A percentile compares a stretch with the other conserved stretches of the same genome.
Conservation (phyloP, 1,140 invertebrate species). For the Trissolcus basalis region DNA sequence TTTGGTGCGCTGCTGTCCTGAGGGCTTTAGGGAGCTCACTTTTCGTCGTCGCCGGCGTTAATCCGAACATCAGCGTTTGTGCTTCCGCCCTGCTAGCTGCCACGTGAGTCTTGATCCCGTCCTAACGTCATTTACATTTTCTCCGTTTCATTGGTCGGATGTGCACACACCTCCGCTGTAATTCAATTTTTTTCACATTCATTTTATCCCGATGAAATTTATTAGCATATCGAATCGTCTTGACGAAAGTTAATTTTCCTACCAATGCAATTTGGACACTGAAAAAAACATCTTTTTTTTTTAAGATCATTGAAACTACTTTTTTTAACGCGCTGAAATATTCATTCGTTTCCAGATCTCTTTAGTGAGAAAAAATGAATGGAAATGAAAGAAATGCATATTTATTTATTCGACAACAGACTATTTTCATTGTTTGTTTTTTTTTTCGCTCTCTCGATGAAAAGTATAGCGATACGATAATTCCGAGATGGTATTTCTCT, state of each 20-base stretch:
- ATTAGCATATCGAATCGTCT: too few relatives aligned
- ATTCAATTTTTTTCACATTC: slow-evolving; percentile 1
- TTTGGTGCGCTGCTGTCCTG: slow-evolving; percentile 86
- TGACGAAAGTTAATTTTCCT: too few relatives aligned
- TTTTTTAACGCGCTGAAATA: too few relatives aligned
- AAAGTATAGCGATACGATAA: background rate
- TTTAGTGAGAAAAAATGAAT: too few relatives aligned
- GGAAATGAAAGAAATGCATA: too few relatives aligned
- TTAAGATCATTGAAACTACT: too few relatives aligned
- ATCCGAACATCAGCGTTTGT: slow-evolving; percentile 68
- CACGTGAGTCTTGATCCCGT: slow-evolving; percentile 64
- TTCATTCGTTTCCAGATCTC: too few relatives aligned
- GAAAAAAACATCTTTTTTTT: too few relatives aligned
- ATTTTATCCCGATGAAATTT: background rate
- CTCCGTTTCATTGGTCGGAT: slow-evolving; percentile 7
- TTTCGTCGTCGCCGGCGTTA: slow-evolving; percentile 69
- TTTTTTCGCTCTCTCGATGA: too few relatives aligned
- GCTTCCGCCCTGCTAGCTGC: slow-evolving; percentile 67
- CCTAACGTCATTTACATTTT: slow-evolving; percentile 29
- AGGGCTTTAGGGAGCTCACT: slow-evolving; percentile 82
- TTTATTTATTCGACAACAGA: too few relatives aligned
- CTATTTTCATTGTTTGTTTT: too few relatives aligned
- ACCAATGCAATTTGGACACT: too few relatives aligned
- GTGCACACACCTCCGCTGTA: background rate
- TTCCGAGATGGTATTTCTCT: background rate